Percentiles rank a stretch among this genome's conserved stretches.
Evolutionary conservation across 2,797 vertebrate genomes (phyloP).

Genomic region (Steatocranus sp.): DNA sequence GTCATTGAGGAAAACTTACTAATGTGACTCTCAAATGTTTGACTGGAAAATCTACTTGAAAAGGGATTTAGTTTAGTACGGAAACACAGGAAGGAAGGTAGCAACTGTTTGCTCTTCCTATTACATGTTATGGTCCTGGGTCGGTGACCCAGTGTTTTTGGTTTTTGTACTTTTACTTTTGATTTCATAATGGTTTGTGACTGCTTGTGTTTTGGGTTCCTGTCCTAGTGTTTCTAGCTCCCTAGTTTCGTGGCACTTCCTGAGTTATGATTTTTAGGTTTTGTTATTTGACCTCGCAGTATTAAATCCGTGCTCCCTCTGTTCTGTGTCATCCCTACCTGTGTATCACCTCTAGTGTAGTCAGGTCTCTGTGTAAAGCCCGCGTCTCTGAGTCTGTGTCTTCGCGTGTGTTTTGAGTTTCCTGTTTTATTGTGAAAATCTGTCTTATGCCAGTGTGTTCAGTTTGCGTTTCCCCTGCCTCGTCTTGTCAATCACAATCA

Average conservation of each 20-base stretch:
- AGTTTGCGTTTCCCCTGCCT: rapidly evolving
- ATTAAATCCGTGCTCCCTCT: not conserved
- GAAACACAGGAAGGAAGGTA: not conserved
- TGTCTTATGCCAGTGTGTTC: not conserved
- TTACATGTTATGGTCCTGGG: not conserved
- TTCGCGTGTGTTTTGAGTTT: not conserved
- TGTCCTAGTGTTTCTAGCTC: not conserved
- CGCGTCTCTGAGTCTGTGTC: not conserved
- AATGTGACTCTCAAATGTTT: not conserved
- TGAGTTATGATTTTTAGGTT: not conserved
- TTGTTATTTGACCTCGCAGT: not conserved
- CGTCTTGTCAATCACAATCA: rapidly evolving
- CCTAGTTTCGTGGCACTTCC: not conserved
- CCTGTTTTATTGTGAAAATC: not conserved
- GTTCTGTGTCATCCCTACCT: not conserved
- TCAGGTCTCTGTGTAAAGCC: not conserved
- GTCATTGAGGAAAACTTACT: not conserved
- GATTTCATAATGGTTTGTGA: not conserved
- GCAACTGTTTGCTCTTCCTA: not conserved
- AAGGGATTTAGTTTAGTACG: not conserved
- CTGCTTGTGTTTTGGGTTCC: not conserved
- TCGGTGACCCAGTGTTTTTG: too few relatives aligned
- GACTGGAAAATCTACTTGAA: not conserved
- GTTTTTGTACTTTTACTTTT: too few relatives aligned
- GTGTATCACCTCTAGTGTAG: not conserved